Evolutionary conservation across 2,888 invertebrate species (phyloP), one percentile per base, ranked within the genome.

Genomic region (Drosophila falleni): DNA sequence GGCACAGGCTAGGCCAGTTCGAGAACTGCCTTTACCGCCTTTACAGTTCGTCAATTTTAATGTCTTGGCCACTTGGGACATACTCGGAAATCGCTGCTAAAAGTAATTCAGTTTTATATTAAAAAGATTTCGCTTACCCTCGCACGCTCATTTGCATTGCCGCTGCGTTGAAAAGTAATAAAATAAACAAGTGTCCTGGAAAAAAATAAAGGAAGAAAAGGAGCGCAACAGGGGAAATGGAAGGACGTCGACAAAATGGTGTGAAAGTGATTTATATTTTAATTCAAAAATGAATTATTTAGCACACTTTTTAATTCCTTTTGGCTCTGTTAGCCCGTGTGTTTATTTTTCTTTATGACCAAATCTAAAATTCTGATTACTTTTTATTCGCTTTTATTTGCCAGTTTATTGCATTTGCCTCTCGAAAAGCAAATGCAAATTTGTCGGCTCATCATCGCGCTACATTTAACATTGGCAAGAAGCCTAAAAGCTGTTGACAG

Each of bases 21-120:
- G 5, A 33, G 13, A 5, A 31, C 49, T 1, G 31, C 26, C 53
- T 46, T 56, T 70, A 63, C 29, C 70, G 71, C 84, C 82, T 89
- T 90, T 85, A 89, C 90, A 90, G 90, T 89, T 89, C 89, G 90
- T 90, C 90, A 90, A 90, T 90, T 90, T 90, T 90, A 84, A 89
- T 87, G 78, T 73, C 47, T 51, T 58, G 37, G 62, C 51, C 60
- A 71, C 71, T 69, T 35, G 62, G 75, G 84, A 87, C 69, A 74
- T 50, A 55, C 84, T 84, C 77, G 87, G 87, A 89, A 85, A 85
- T 85, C 85, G 89, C 84, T 78, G 87, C 78, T 81, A 87, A 84
- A 85, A 89, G 84, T 85, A 85, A 85, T 85, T 89, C 84, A 89
- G 85, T 85, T 85, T 85, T 89, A 89, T 89, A 85, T 85, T 85